Conservation (phyloP, 2,888 invertebrate species). For the Prosapia bicincta region DNA sequence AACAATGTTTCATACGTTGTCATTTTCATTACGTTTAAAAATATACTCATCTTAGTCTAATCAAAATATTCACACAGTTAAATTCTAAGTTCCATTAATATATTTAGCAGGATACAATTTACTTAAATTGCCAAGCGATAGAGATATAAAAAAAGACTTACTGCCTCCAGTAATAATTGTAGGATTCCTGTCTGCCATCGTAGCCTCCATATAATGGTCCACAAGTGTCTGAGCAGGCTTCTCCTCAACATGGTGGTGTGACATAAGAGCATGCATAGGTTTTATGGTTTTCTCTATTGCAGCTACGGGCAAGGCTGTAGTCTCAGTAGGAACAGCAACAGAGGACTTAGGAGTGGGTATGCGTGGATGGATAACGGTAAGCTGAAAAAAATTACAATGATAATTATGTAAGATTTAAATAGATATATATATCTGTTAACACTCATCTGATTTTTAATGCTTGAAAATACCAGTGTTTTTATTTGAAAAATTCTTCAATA, state of each 20-base stretch:
- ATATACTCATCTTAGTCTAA: too few relatives aligned
- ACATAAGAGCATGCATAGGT: slow-evolving; percentile 58
- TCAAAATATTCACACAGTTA: too few relatives aligned
- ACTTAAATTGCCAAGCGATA: too few relatives aligned
- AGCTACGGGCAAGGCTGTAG: slow-evolving; percentile 42
- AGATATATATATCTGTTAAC: too few relatives aligned
- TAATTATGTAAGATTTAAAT: too few relatives aligned
- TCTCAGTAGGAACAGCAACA: slow-evolving; percentile 13
- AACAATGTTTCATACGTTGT: too few relatives aligned
- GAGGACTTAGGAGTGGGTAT: slow-evolving; percentile 45
- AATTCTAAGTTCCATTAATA: too few relatives aligned
- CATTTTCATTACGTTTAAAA: too few relatives aligned
- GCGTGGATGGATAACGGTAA: slow-evolving; percentile 88
- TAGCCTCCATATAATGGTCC: slow-evolving; percentile 45
- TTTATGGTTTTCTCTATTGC: slow-evolving; percentile 37
- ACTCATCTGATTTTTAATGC: too few relatives aligned
- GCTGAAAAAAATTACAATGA: slow-evolving; percentile 48
- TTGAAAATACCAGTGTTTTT: too few relatives aligned
- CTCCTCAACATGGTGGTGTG: slow-evolving; percentile 61
- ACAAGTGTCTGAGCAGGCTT: slow-evolving; percentile 51
- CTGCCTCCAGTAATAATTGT: slow-evolving; percentile 48
- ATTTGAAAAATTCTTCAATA: too few relatives aligned
- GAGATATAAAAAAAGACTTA: slow-evolving; percentile 37
- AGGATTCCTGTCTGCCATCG: slow-evolving; percentile 46
- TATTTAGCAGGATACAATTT: too few relatives aligned